Percentiles rank a stretch among this genome's conserved stretches.
These are phyloP conservation scores for Silurus meridionalis DNA, from an alignment of 2,113 vertebrate genomes.

Conservation along the genomic window DNA sequence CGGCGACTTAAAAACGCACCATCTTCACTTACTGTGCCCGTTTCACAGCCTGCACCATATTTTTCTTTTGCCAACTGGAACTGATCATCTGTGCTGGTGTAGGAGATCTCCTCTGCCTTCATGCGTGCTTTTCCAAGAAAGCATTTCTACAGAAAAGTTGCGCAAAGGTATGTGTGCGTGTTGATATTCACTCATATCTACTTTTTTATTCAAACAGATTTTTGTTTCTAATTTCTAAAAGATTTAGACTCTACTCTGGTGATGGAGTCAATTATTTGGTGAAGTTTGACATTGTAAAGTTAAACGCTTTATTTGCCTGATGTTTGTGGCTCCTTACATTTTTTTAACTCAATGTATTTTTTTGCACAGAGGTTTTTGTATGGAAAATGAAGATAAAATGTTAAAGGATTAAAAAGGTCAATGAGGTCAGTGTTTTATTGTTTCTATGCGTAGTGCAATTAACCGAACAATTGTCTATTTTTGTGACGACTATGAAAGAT, in stretches of 20 bases:
- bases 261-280: background rate
- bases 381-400: background rate
- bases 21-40: slow-evolving; percentile 49
- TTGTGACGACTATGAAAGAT: background rate
- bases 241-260: background rate
- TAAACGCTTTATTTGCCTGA: background rate
- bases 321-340: too few relatives aligned
- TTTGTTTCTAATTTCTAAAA: too few relatives aligned
- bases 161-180: slow-evolving; percentile 39
- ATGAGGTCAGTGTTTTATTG: background rate
- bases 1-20: slow-evolving; percentile 52
- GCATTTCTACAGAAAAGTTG: slow-evolving; percentile 45
- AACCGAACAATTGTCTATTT: background rate
- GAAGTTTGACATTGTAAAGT: background rate
- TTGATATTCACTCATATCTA: background rate
- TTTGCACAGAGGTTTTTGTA: background rate
- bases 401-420: background rate
- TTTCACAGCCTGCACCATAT: slow-evolving; percentile 53
- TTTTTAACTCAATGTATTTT: too few relatives aligned
- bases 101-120: slow-evolving; percentile 48
- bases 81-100: slow-evolving; percentile 28
- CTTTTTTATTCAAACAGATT: background rate
- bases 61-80: slow-evolving; percentile 42
- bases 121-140: slow-evolving; percentile 57
- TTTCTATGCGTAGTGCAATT: background rate